These are phyloP conservation scores for Axis porcinus DNA, from an alignment of 2,113 vertebrate genomes.

Conservation along the genomic window DNA sequence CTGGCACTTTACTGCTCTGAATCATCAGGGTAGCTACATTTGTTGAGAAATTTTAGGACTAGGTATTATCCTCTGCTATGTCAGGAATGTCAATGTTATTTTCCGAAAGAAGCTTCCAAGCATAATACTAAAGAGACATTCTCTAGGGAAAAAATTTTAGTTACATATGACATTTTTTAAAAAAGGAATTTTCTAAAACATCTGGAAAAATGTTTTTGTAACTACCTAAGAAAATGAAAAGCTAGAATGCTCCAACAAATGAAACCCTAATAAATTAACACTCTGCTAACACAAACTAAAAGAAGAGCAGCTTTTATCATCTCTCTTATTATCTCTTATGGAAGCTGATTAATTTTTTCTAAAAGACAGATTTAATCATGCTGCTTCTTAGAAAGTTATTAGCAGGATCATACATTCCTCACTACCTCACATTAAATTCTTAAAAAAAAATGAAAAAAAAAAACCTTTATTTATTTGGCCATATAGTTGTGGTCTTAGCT, in stretches of 20 bases:
- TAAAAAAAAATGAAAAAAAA: neutral
- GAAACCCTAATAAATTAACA: neutral
- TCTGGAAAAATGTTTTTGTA: neutral
- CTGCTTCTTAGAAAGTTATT: neutral
- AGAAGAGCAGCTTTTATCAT: neutral
- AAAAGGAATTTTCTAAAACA: neutral
- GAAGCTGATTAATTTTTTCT: neutral
- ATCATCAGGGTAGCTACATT: neutral
- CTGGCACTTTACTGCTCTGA: neutral
- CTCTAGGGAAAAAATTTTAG: neutral
- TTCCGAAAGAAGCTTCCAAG: neutral
- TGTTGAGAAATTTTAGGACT: neutral
- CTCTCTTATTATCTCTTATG: neutral
- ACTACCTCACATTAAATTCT: neutral
- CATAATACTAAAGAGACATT: neutral
- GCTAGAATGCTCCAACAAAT: neutral
- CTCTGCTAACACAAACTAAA: neutral
- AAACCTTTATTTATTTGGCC: neutral
- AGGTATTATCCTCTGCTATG: neutral
- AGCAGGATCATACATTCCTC: neutral
- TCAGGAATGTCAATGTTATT: neutral
- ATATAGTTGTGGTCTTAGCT: neutral
- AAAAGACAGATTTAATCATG: neutral
- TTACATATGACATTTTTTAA: neutral
- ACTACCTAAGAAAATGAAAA: neutral